Base-by-base conservation (phyloP, 2,888 invertebrate species). In the Apocheima hispidaria region DNA sequence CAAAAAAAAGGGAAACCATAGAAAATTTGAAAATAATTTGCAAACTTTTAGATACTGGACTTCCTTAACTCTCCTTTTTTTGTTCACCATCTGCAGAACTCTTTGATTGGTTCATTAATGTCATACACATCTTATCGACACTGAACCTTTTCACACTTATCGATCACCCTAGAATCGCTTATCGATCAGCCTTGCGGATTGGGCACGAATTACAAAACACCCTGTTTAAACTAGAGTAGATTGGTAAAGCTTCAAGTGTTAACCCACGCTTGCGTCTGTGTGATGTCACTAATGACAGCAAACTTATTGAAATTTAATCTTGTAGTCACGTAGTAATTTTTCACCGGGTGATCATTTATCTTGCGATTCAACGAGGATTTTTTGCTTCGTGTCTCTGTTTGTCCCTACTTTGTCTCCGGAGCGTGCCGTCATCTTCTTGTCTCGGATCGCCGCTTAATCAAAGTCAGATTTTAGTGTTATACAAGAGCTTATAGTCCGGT, bases 251-350 rank as follows among this genome's bases (percentile, higher is more conserved):
- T 40, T 59, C 46, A 33, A 18, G 30, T 12, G 28, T 46, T 28
- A 46, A 2, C 65, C 65, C 66, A 66, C 62, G 63, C 61, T 18
- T 41, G 28, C 30, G 56, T n/a, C n/a, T 49, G 3, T 40, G 62
- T 66, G 70, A 60, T 60, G 64, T 65, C 67, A 69, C 58, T 60
- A 52, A 62, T 41, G 57, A 63, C 63, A 60, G 60, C 51, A 65
- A 59, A 56, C 68, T 68, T 69, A 72, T 77, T 73, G 75, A 71
- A 55, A 70, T 67, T 70, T 79, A 79, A 82, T 82, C 75, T 72
- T 51, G 43, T 43, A 73, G 76, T 79, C 83, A 82, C 81, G 81
- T 69, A 69, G 70, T 74, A 68, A 81, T 82, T 76, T 78, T 79
- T 81, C 81, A 82, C 75, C 56, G 41, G 51, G 65, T 65, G 60